Percentiles rank a stretch among this genome's conserved stretches.
Evolutionary conservation across 53 echinoderm and acorn worm genomes (phyloP).

Genomic region (Apostichopus leukothele): DNA sequence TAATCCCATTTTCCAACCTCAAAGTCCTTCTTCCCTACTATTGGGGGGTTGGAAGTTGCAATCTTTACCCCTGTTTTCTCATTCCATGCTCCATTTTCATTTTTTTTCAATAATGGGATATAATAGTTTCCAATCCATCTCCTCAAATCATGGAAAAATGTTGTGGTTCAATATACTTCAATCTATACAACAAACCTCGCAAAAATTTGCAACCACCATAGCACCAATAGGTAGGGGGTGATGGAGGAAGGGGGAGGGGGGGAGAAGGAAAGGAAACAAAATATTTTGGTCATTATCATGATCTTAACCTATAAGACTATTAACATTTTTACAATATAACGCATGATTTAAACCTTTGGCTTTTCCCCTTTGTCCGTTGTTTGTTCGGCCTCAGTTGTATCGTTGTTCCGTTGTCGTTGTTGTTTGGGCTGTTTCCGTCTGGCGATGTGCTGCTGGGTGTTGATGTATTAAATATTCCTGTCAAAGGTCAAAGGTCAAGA

Average conservation of each 20-base stretch:
- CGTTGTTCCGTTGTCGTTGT: constrained; percentile 59
- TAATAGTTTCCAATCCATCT: too few relatives aligned
- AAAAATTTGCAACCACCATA: neutral
- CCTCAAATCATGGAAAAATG: too few relatives aligned
- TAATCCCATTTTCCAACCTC: too few relatives aligned
- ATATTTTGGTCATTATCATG: neutral
- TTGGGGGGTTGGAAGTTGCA: too few relatives aligned
- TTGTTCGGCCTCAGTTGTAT: constrained; percentile 95
- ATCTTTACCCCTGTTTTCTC: too few relatives aligned
- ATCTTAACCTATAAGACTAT: neutral
- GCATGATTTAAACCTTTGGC: constrained; percentile 69
- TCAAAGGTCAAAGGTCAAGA: neutral
- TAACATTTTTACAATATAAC: constrained; percentile 58
- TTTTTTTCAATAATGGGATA: too few relatives aligned
- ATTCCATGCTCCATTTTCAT: too few relatives aligned
- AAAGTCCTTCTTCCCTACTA: too few relatives aligned
- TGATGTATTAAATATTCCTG: constrained; percentile 92
- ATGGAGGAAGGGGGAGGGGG: neutral
- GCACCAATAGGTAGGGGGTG: neutral
- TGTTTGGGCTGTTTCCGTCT: constrained; percentile 48
- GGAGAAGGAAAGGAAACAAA: neutral
- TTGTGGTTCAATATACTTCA: too few relatives aligned
- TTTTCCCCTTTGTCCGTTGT: constrained; percentile 93
- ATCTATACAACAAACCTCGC: too few relatives aligned
- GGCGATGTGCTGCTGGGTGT: constrained; percentile 45